phyloP scores from a whole-genome alignment of 2,888 invertebrate genomes.

The Ennomos erosarius region DNA sequence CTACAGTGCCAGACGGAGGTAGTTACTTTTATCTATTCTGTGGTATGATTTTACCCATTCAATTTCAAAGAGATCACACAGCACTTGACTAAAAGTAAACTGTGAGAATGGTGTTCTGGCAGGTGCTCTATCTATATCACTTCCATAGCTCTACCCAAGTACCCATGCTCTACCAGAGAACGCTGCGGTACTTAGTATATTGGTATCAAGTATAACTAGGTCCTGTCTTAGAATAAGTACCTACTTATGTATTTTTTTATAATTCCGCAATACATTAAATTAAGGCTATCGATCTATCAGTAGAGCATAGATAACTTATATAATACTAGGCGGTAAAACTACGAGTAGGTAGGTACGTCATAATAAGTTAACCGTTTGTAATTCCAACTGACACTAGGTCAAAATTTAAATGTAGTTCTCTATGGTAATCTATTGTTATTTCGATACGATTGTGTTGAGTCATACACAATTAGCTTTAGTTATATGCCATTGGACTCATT shows the following conservation, averaged over 20 bases:
- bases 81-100: slow-evolving; percentile 21
- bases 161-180: too few species aligned
- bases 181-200: slow-evolving; percentile 15
- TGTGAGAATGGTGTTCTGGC: slow-evolving; percentile 13
- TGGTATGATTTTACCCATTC: slow-evolving; percentile 11
- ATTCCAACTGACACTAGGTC: slow-evolving; percentile 10
- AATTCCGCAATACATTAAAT: slow-evolving; percentile 24
- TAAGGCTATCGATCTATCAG: slow-evolving; percentile 13
- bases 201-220: too few species aligned
- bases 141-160: slow-evolving; percentile 3
- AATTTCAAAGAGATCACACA: slow-evolving; percentile 17
- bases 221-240: too few species aligned
- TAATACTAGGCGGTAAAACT: slow-evolving; percentile 21
- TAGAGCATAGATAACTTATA: too few species aligned
- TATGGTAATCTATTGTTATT: slow-evolving; percentile 55
- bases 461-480: slow-evolving; percentile 51
- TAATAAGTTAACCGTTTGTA: slow-evolving; percentile 19
- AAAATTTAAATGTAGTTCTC: slow-evolving; percentile 18
- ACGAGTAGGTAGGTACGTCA: slow-evolving; percentile 5
- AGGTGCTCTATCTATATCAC: slow-evolving; percentile 26
- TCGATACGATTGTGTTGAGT: slow-evolving; percentile 56
- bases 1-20: too few species aligned
- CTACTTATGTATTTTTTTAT: too few species aligned
- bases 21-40: too few species aligned
- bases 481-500: slow-evolving; percentile 53